Conservation (phyloP, 2,797 vertebrate species). For the Tarsius wallacei region DNA sequence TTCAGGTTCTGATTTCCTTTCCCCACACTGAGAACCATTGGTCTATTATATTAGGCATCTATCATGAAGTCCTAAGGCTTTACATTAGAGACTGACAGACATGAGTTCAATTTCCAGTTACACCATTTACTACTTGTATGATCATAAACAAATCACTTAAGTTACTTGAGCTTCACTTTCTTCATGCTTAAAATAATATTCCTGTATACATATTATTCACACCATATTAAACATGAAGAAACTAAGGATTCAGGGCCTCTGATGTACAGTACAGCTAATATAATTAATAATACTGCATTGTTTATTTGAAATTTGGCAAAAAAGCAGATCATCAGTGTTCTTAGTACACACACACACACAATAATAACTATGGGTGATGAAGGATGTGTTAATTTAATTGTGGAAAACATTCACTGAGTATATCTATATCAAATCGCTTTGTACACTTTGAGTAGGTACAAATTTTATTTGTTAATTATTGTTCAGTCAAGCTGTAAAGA, state of each 20-base stretch:
- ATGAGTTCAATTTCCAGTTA: conserved; percentile 46
- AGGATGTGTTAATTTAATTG: background rate
- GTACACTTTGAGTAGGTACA: background rate
- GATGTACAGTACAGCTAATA: background rate
- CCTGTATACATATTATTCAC: background rate
- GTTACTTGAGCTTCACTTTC: background rate
- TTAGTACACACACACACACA: background rate
- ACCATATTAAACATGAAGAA: background rate
- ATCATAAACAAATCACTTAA: background rate
- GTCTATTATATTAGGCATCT: background rate
- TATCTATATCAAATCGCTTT: background rate
- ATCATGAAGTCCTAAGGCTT: background rate
- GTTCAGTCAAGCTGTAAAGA: background rate
- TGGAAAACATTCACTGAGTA: background rate
- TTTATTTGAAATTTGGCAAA: background rate
- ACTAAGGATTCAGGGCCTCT: background rate
- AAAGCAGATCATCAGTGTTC: background rate
- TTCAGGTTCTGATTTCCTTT: conserved; percentile 42
- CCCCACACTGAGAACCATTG: background rate
- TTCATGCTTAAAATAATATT: background rate
- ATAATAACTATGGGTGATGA: background rate
- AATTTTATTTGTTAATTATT: background rate
- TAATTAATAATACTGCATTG: background rate
- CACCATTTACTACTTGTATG: conserved; percentile 18
- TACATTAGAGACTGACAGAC: background rate